phyloP scores from a whole-genome alignment of 2,888 invertebrate genomes.

The Halocaridina rubra region DNA sequence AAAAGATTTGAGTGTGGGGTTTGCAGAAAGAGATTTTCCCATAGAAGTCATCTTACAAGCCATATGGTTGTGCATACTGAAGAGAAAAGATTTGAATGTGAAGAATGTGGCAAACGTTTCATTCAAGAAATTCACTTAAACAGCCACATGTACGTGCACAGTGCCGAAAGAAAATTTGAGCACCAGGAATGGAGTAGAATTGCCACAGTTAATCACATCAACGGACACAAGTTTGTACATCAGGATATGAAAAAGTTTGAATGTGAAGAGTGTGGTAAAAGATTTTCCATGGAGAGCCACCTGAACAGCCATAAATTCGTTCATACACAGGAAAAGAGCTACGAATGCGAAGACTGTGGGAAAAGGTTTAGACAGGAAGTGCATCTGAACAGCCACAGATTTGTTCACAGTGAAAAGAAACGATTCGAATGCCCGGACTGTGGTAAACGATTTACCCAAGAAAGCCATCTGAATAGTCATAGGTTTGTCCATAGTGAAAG shows the following conservation, averaged over 20 bases:
- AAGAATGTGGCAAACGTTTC: conserved; percentile 50
- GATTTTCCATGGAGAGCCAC: conserved; percentile 39
- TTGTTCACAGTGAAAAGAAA: conserved; percentile 49
- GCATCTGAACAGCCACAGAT: conserved; percentile 33
- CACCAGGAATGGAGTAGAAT: conserved; percentile 29
- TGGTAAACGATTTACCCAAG: conserved; percentile 51
- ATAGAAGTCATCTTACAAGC: conserved; percentile 27
- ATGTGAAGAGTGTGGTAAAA: conserved; percentile 51
- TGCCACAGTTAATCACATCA: conserved; percentile 24
- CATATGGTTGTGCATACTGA: conserved; percentile 36
- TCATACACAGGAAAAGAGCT: conserved; percentile 37
- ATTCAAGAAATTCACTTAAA: conserved; percentile 36
- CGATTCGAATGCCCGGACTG: conserved; percentile 43
- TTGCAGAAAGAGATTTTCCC: conserved; percentile 18
- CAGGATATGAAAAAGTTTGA: conserved; percentile 39
- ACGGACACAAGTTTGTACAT: conserved; percentile 44
- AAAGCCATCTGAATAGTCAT: conserved; percentile 51
- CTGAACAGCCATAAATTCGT: conserved; percentile 46
- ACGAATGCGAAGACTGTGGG: conserved; percentile 46
- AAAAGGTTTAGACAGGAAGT: conserved; percentile 48
- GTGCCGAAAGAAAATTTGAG: conserved; percentile 33
- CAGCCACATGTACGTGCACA: conserved; percentile 48
- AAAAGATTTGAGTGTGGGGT: conserved; percentile 31
- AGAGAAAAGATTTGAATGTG: conserved; percentile 41
- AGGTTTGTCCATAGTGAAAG: conserved; percentile 41